phyloP scores from a whole-genome alignment of 2,888 invertebrate species.

The Eueremaeus valkanovi region DNA sequence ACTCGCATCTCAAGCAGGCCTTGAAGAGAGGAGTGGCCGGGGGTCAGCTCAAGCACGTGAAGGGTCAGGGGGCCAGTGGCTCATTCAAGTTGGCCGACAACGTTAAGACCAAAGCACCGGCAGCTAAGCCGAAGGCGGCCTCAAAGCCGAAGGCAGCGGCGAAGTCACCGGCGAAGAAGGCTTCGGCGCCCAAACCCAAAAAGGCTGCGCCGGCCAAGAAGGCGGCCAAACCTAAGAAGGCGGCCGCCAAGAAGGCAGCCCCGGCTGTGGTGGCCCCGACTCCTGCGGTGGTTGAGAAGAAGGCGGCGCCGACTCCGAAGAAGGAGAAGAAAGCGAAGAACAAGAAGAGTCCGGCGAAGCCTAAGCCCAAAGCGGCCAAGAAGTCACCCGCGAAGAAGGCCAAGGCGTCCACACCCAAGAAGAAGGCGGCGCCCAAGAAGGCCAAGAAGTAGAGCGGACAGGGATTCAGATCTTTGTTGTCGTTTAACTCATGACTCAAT shows the following conservation, averaged over 20 bases:
- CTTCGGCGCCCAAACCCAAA: slow-evolving; percentile 42
- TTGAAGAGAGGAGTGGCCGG: slow-evolving; percentile 59
- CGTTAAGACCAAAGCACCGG: background rate
- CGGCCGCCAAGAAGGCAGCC: slow-evolving; percentile 3
- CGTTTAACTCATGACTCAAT: background rate
- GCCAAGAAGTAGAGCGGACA: slow-evolving; percentile 2
- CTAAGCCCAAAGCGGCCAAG: background rate
- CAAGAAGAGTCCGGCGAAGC: too few relatives aligned
- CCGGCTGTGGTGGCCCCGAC: background rate
- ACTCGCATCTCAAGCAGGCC: slow-evolving; percentile 65
- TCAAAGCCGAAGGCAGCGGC: slow-evolving; percentile 38
- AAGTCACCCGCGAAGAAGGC: slow-evolving; percentile 17
- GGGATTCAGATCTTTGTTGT: slow-evolving; percentile 13
- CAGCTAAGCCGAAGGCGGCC: slow-evolving; percentile 38
- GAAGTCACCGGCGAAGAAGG: slow-evolving; percentile 41
- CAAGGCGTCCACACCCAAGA: background rate
- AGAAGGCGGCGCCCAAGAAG: slow-evolving; percentile 34
- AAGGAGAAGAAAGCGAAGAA: background rate
- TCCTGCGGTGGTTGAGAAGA: slow-evolving; percentile 1
- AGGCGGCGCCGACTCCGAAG: background rate
- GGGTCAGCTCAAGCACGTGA: slow-evolving; percentile 50
- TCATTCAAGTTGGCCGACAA: slow-evolving; percentile 48
- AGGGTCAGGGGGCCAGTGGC: slow-evolving; percentile 50
- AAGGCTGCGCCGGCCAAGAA: slow-evolving; percentile 40
- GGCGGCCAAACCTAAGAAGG: slow-evolving; percentile 23